Conservation (phyloP, 1,140 invertebrate species). For the Zaprionus taronus region DNA sequence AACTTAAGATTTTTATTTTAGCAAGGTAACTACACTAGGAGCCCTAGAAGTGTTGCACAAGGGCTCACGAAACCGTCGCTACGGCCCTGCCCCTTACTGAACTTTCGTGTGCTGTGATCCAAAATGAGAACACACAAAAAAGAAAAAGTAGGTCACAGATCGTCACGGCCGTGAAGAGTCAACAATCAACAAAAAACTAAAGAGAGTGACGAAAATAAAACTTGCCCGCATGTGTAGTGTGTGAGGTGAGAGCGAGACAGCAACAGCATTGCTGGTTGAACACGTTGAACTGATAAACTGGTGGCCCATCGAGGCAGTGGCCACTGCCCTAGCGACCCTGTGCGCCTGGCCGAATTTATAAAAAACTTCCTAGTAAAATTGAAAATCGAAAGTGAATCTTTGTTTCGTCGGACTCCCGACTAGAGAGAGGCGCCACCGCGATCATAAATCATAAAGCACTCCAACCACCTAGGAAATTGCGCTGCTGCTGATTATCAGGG, state of each 20-base stretch:
- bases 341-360: conserved; percentile 72
- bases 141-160: conserved; percentile 41
- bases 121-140: conserved; percentile 12
- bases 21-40: too few species aligned
- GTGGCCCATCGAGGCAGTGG: conserved; percentile 27
- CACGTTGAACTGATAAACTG: conserved; percentile 19
- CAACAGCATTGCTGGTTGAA: conserved; percentile 1
- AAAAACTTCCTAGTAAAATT: conserved; percentile 79
- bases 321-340: conserved; percentile 46
- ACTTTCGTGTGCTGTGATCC: background rate
- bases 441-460: conserved; percentile 70
- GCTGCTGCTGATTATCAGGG: conserved; percentile 56
- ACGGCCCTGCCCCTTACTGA: background rate
- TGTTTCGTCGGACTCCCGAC: conserved; percentile 4
- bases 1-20: too few species aligned
- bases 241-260: conserved; percentile 21
- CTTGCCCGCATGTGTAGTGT: background rate
- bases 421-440: conserved; percentile 3
- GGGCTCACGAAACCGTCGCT: too few species aligned
- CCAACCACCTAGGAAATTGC: conserved; percentile 65
- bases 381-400: conserved; percentile 75
- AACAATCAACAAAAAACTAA: conserved; percentile 5
- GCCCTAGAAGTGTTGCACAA: too few species aligned
- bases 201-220: conserved; percentile 19
- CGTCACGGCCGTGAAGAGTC: conserved; percentile 1